A percentile compares a stretch with the other conserved stretches of the same genome.
phyloP scores from a whole-genome alignment of 1,140 invertebrate genomes.

The Rhyzopertha dominica region DNA sequence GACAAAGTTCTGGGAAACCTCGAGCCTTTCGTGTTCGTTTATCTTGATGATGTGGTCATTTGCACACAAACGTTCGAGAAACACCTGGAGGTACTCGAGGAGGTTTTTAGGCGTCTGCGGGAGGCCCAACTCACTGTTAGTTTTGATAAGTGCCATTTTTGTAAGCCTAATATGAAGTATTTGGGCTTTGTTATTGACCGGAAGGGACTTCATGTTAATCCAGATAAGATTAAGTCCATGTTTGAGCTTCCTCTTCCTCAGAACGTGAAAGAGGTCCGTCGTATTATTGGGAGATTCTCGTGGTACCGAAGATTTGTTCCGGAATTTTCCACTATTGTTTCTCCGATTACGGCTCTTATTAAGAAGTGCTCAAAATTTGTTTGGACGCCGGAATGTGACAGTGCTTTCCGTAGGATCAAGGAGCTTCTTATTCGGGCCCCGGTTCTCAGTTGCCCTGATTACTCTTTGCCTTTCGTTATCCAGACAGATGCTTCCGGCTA shows the following conservation, averaged over 20 bases:
- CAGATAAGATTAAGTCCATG: constrained; percentile 16
- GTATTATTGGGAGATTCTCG: constrained; percentile 10
- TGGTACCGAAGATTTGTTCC: constrained; percentile 20
- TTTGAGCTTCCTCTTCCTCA: constrained; percentile 3
- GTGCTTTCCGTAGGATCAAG: background rate
- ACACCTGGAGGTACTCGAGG: constrained; percentile 20
- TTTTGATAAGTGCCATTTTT: constrained; percentile 17
- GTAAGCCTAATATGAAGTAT: constrained; percentile 10
- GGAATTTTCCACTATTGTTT: constrained; percentile 6
- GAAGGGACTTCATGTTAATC: constrained; percentile 15
- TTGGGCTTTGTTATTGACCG: constrained; percentile 18
- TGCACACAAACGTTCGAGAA: constrained; percentile 26
- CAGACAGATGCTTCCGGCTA: constrained; percentile 23
- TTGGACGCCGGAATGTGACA: constrained; percentile 2
- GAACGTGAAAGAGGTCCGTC: background rate
- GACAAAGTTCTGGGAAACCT: constrained; percentile 29
- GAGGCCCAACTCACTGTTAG: constrained; percentile 12
- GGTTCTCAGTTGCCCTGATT: constrained; percentile 17
- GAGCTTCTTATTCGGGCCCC: background rate
- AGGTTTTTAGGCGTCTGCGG: constrained; percentile 17
- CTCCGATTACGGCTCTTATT: constrained; percentile 10
- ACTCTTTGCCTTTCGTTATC: constrained; percentile 14
- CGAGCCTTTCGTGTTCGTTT: constrained; percentile 17
- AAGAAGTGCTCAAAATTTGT: constrained; percentile 26
- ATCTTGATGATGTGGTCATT: constrained; percentile 38